phyloP scores from a whole-genome alignment of 2,888 invertebrate species.

The Tipula confusa region DNA sequence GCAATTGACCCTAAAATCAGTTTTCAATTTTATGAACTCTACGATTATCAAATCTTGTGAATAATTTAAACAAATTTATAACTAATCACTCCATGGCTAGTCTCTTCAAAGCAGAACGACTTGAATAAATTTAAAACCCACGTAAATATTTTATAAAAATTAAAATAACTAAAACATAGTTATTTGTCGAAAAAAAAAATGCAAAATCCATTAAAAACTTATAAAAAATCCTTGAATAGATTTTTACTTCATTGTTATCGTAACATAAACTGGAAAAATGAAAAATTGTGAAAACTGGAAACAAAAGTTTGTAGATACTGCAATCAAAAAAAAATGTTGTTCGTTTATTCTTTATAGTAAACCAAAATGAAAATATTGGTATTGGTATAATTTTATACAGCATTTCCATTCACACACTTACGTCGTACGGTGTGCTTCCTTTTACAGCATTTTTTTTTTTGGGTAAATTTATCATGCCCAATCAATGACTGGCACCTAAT shows the following conservation, averaged over 20 bases:
- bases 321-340: background rate
- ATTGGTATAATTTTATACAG: background rate
- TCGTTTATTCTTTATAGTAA: background rate
- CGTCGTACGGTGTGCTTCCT: background rate
- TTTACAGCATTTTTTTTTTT: background rate
- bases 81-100: no score
- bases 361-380: background rate
- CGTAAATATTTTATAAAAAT: no score
- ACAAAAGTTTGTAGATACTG: background rate
- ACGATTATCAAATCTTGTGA: no score
- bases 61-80: no score
- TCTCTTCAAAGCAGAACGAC: no score
- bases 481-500: conserved; percentile 14
- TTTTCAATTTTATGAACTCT: no score
- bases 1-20: no score
- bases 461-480: conserved; percentile 7
- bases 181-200: background rate
- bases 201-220: background rate
- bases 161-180: background rate
- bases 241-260: background rate
- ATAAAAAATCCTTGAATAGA: background rate
- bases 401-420: background rate
- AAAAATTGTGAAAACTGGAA: background rate
- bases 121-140: no score
- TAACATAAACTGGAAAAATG: background rate